Base-by-base conservation (phyloP, 2,888 invertebrate species). In the Bursaphelenchus okinawaensis region DNA sequence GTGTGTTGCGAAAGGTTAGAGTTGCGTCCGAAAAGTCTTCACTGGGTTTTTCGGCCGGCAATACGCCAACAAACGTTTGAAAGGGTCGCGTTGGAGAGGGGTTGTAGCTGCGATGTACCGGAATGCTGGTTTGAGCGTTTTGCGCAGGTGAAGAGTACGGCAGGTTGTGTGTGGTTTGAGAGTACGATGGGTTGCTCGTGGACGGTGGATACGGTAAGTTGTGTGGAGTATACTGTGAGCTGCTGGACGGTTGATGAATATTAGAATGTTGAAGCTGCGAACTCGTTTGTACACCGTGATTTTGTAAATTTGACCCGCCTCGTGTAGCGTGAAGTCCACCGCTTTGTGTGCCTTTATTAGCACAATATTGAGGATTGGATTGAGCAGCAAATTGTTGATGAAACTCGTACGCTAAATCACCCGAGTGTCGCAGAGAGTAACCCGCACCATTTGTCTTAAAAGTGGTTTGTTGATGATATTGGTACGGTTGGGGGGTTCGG, bases 401-500 rank as follows among this genome's bases (percentile, higher is more conserved):
- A 40, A 40, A 40, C n/a, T 40, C 40, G 40, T 40, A 40, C 16
- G 40, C 40, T n/a, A 40, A n/a, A 40, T 40, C 40, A n/a, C 40
- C 40, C 16, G 12, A 16, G n/a, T 40, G 40, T n/a, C 40, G 12
- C 40, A 40, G 40, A n/a, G 40, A n/a, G n/a, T 40, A 40, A n/a
- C 40, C 40, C 16, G 40, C 40, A n/a, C 40, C 52, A 6, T 50
- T 51, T 50, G 50, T 50, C 4, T 40, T 51, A 23, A 22, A 27
- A 9, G 60, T 23, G n/a, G 60, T 16, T 6, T 59, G 50, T 6
- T 54, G 63, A 9, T 7, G 58, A 31, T n/a, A 62, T 24, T 28
- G 58, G 20, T 6, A 61, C 27, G 58, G 40, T 56, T 68, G 50
- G 24, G 56, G 52, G 3, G 67, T 31, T 52, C 19, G 55, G 60